Base-by-base conservation (phyloP, 1,140 invertebrate species). In the Danaus plexippus region DNA sequence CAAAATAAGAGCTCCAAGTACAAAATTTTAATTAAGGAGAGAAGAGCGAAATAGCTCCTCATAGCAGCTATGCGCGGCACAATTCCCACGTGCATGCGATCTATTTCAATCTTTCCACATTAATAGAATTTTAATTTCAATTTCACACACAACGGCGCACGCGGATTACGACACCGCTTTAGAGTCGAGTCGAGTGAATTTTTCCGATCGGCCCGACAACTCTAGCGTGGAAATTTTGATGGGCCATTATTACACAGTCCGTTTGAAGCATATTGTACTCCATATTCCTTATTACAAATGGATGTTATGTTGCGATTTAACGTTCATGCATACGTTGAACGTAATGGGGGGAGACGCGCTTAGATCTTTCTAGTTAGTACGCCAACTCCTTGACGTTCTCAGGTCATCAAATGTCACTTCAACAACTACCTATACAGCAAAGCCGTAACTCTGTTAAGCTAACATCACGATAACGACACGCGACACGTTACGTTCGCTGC, bases 111-210 rank as follows among this genome's bases (percentile, higher is more conserved):
- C 64, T 71, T 76, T 73, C 69, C 65, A 65, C 63, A 75, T 75
- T 79, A 79, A 75, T 80, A 78, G 68, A 77, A 75, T 82, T 82
- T 80, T 80, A 80, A 80, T 80, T 82, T 75, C 75, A 79, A 79
- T 83, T 83, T 83, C 75, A 82, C 77, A 80, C 69, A 75, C 66
- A 73, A 67, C 64, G 56, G 70, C 63, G 64, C 63, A 55, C 67
- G 64, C 67, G 72, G 76, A 80, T 83, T 83, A 82, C 75, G 65
- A 72, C 65, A 69, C 64, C 56, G 67, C 54, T 70, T 59, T 57
- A 61, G 63, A 67, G 63, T 67, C 62, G 71, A 70, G 54, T 65
- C 62, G 66, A 72, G 60, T 71, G 74, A 75, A 67, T 77, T 76
- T 77, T 80, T 78, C 75, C 76, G 72, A 80, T 80, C 71, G 71